Percentiles rank a stretch among this genome's conserved stretches.
Conservation (phyloP, 2,113 vertebrate genomes). For the Oncorhynchus tshawytscha region DNA sequence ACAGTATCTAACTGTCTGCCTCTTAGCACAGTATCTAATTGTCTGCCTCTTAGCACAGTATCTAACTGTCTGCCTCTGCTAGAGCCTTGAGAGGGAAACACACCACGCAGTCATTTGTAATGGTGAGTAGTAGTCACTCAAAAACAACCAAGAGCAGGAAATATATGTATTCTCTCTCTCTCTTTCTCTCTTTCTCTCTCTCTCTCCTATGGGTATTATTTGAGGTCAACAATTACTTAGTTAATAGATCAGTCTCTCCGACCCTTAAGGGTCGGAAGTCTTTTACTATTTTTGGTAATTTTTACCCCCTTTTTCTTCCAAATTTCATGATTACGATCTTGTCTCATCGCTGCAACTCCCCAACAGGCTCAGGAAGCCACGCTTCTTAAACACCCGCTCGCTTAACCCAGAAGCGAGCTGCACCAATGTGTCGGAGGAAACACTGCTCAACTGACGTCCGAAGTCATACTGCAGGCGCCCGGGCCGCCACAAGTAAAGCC, state of each 20-base stretch:
- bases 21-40: background rate
- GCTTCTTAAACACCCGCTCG: too few species aligned
- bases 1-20: constrained; percentile 27
- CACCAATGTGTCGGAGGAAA: too few species aligned
- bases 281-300: background rate
- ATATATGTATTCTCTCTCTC: constrained; percentile 10
- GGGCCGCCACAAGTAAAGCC: too few species aligned
- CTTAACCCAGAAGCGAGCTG: too few species aligned
- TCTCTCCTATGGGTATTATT: constrained; percentile 9
- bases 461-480: too few species aligned
- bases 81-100: constrained; percentile 20
- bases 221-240: constrained; percentile 5
- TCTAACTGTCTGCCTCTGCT: constrained; percentile 43
- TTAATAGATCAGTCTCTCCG: constrained; percentile 34
- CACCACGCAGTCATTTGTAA: constrained; percentile 33
- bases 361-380: too few species aligned
- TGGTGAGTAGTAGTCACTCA: constrained; percentile 41
- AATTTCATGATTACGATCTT: too few species aligned
- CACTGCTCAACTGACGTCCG: too few species aligned
- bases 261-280: constrained; percentile 39
- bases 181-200: too few species aligned
- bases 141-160: constrained; percentile 45
- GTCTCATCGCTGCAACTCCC: too few species aligned
- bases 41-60: constrained; percentile 32
- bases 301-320: too few species aligned